Base-by-base conservation (phyloP, 1,140 invertebrate species). In the Zelostemma sp. region DNA sequence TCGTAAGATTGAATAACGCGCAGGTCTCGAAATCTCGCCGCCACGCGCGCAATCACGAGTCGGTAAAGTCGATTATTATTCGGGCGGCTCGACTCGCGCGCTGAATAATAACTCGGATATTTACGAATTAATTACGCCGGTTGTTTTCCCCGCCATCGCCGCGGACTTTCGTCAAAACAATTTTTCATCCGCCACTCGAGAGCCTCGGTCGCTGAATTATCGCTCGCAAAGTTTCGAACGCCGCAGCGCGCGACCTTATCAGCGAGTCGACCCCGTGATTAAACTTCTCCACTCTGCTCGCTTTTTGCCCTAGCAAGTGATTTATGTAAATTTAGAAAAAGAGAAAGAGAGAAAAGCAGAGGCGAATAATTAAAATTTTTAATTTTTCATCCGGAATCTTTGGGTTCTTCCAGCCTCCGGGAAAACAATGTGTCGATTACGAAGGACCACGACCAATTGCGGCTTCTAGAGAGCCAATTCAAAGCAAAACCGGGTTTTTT, bases 11-110 rank as follows among this genome's bases (percentile, higher is more conserved):
- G 63, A 64, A 59, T 71, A 71, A 61, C 41, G 56, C 35, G 47
- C 68, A 55, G 33, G 53, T 14, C 48, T 40, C 40, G 12, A 12
- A 4, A 50, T 35, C 31, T 35, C 48, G 31, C 25, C 1, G 35
- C 35, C 46, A 28, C 46, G 25, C 17, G 35, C 31, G 31, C 48
- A 50, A 38, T 28, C 25, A 50, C 31, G 15, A 47, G 61, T 65
- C 58, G 68, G 54, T 62, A 71, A 71, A 35, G 48, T 65, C 53
- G 58, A 67, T 67, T 71, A 58, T 66, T 63, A 25, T 25, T 51
- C 45, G 15, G 31, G 28, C 15, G 51, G 51, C 53, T 28, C 59
- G 54, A 71, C 60, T 47, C 45, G 56, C 55, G 51, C 59, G 21
- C 51, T 28, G 25, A 59, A 62, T 55, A 47, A 68, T 63, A 62